Base-by-base conservation (phyloP, 2,113 vertebrate species). In the Talpa occidentalis region DNA sequence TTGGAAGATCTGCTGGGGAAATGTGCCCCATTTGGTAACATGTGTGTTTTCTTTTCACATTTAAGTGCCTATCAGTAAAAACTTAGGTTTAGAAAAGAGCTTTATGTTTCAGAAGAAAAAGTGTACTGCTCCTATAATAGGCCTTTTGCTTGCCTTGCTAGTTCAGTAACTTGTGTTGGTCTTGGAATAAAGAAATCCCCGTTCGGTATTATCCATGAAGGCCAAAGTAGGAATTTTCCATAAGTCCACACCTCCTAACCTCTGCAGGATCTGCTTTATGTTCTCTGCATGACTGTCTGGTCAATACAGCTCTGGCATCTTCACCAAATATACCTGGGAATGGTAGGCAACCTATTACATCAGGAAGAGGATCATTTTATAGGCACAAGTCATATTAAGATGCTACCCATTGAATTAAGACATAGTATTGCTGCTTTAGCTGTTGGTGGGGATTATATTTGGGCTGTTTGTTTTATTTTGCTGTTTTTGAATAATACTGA, bases 11-110 rank as follows among this genome's bases (percentile, higher is more conserved):
- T 90, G 28, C 15, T 67, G 60, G 88, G 37, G 54, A 77, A 80
- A 78, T 30, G 10, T 49, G 49, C 21, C 44, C 40, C 56, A 14
- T 69, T 81, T 90, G 26, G 66, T 84, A 90, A 12, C 56, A 59
- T 7, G 35, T 66, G 54, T 22, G n/a, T 67, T 93, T 95, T 94
- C 17, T 85, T 90, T 96, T 80, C 35, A 62, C 6, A 8, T 73
- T 30, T 26, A 84, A 86, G 32, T 80, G 15, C 17, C 37, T 54
- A 69, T 82, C 73, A 78, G 2, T 49, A 81, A 94, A 79, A 82
- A 35, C 12, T 30, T 60, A 35, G 42, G 6, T 6, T 47, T 30
- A 85, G 35, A 40, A 21, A 76, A 87, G 24, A 94, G 24, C 24
- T 78, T 84, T 85, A 22, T 52, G 14, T 35, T 73, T 93, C 28